phyloP scores from a whole-genome alignment of 2,888 invertebrate genomes.

The Thecophora atra region DNA sequence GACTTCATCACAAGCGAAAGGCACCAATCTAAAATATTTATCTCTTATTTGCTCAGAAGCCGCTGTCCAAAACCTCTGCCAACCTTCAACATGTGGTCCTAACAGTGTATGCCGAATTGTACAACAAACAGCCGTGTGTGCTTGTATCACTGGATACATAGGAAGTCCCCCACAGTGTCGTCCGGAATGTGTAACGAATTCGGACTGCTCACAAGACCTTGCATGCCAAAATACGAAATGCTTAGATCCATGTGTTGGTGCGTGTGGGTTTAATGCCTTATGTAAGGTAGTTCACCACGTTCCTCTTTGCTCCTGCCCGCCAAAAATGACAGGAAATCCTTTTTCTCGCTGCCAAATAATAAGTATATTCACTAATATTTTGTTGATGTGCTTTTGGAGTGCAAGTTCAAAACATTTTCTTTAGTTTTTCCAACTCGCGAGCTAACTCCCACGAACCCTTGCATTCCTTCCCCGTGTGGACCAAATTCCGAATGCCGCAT shows the following conservation, averaged over 20 bases:
- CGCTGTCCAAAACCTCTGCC: slow-evolving; percentile 71
- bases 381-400: not conserved
- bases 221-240: slow-evolving; percentile 80
- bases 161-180: slow-evolving; percentile 79
- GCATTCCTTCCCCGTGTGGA: slow-evolving; percentile 77
- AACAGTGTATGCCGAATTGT: slow-evolving; percentile 75
- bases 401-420: not conserved
- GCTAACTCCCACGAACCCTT: slow-evolving; percentile 66
- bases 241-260: slow-evolving; percentile 78
- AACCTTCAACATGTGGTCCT: slow-evolving; percentile 77
- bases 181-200: slow-evolving; percentile 77
- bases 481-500: slow-evolving; percentile 74
- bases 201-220: slow-evolving; percentile 74
- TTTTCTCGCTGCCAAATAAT: slow-evolving; percentile 70
- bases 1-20: not conserved
- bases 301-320: slow-evolving; percentile 76
- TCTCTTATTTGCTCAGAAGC: slow-evolving; percentile 64
- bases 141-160: slow-evolving; percentile 72
- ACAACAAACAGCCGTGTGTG: slow-evolving; percentile 73
- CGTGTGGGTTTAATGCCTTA: slow-evolving; percentile 76
- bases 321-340: slow-evolving; percentile 76
- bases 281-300: slow-evolving; percentile 80
- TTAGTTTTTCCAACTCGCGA: slow-evolving; percentile 53
- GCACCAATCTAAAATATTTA: not conserved
- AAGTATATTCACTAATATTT: slow-evolving; percentile 50